Base-by-base conservation (phyloP, 2,888 invertebrate genomes). In the Neoascia interrupta region DNA sequence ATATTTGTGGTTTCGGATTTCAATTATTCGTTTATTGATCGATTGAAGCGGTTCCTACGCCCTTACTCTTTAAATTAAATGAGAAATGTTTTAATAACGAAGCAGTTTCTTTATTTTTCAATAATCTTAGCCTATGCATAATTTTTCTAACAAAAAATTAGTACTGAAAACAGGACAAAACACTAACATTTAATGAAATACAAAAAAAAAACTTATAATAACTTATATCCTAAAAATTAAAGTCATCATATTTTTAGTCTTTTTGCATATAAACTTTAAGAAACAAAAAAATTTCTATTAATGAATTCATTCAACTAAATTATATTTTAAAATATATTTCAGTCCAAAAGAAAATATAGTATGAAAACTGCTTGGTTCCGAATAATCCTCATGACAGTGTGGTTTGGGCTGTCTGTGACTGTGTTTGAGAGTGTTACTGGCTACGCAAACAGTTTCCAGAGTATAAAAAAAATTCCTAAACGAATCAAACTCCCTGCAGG, bases 311-410 rank as follows among this genome's bases (percentile, higher is more conserved):
- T 70, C 26, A 53, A 53, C 51, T 45, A 72, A 5, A 23, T 53
- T 66, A 43, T 37, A 45, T 31, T 26, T 26, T 53, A 26, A 68
- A 47, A 53, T 11, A 39, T 53, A 39, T 26, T 26, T 69, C 74
- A 75, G 74, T 75, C 73, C 23, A 69, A 68, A 61, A 37, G 5
- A 73, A 36, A 19, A 13, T 36, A 34, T 11, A 31, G 39, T 2
- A 11, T 2, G 13, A 23, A 34, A 54, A 26, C 34, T 41, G 54
- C 34, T 41, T 21, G 18, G 37, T 26, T n/a, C n/a, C n/a, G n/a
- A n/a, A n/a, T n/a, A n/a, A n/a, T n/a, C n/a, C n/a, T n/a, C n/a
- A n/a, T 47, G 47, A 28, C 47, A 47, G 47, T 47, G 47, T n/a
- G n/a, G n/a, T n/a, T n/a, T n/a, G n/a, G n/a, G n/a, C n/a, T n/a